Evolutionary conservation across 2,888 invertebrate genomes (phyloP).

Genomic region (Glyphotaelius pellucidus): DNA sequence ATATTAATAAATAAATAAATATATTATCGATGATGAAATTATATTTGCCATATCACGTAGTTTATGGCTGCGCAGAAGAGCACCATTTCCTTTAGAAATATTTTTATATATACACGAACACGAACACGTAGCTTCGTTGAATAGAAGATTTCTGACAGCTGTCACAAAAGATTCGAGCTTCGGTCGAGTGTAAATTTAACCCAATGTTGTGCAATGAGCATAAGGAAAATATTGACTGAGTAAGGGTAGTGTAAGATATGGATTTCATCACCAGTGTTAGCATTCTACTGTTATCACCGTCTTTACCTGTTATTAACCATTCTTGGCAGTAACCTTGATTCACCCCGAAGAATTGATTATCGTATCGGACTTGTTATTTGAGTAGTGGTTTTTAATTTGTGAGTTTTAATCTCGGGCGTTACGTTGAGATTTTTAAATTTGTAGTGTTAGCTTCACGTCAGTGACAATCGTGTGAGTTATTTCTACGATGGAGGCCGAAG

Average conservation of each 20-base stretch:
- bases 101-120: not conserved
- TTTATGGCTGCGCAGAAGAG: not conserved
- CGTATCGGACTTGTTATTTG: not conserved
- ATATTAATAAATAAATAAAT: no score
- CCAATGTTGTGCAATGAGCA: conserved; percentile 56
- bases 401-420: not conserved
- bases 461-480: not conserved
- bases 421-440: not conserved
- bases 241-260: conserved; percentile 17
- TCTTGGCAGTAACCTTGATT: conserved; percentile 29
- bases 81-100: not conserved
- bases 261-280: conserved; percentile 29
- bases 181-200: conserved; percentile 48
- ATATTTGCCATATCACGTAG: not conserved
- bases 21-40: no score
- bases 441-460: not conserved
- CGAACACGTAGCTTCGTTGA: not conserved
- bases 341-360: not conserved
- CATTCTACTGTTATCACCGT: not conserved
- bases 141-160: conserved; percentile 58
- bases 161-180: conserved; percentile 53
- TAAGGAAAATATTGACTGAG: conserved; percentile 30
- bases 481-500: conserved; percentile 49
- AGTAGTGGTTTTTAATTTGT: not conserved
- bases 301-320: not conserved